These are phyloP conservation scores for Synergus itoensis DNA, from an alignment of 2,888 invertebrate species.

Conservation along the genomic window DNA sequence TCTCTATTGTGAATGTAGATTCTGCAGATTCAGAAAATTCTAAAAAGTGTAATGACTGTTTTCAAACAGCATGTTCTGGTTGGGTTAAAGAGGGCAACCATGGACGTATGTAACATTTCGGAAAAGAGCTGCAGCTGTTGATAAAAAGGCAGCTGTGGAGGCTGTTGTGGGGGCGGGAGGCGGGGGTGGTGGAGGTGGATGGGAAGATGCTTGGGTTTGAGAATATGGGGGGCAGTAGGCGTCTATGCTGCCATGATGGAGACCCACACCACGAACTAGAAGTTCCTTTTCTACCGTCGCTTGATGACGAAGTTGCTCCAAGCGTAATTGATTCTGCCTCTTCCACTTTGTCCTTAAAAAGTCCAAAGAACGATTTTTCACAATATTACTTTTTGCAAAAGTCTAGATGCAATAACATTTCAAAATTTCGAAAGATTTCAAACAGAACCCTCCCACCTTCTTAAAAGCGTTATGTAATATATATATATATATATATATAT, in stretches of 20 bases:
- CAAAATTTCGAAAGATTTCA: too few relatives aligned
- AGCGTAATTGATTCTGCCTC: constrained; percentile 90
- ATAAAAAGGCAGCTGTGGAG: constrained; percentile 82
- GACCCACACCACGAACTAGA: constrained; percentile 76
- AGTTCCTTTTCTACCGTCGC: constrained; percentile 87
- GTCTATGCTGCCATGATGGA: constrained; percentile 73
- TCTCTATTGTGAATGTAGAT: background rate
- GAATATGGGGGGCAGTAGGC: constrained; percentile 72
- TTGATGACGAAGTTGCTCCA: constrained; percentile 92
- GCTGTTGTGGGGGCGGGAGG: constrained; percentile 71
- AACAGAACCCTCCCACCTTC: too few relatives aligned
- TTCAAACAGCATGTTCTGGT: constrained; percentile 44
- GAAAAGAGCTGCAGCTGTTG: constrained; percentile 86
- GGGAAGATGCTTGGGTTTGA: constrained; percentile 70
- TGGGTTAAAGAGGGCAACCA: constrained; percentile 83
- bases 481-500: too few relatives aligned
- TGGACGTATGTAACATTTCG: constrained; percentile 87
- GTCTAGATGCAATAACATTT: too few relatives aligned
- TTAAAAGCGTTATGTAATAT: too few relatives aligned
- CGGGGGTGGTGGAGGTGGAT: constrained; percentile 79
- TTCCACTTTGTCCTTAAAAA: constrained; percentile 90
- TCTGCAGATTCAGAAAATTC: background rate
- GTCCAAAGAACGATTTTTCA: constrained; percentile 34
- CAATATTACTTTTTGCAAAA: background rate
- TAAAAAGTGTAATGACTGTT: constrained; percentile 40